phyloP scores from a whole-genome alignment of 2,113 vertebrate species.

The Grantiella picta region DNA sequence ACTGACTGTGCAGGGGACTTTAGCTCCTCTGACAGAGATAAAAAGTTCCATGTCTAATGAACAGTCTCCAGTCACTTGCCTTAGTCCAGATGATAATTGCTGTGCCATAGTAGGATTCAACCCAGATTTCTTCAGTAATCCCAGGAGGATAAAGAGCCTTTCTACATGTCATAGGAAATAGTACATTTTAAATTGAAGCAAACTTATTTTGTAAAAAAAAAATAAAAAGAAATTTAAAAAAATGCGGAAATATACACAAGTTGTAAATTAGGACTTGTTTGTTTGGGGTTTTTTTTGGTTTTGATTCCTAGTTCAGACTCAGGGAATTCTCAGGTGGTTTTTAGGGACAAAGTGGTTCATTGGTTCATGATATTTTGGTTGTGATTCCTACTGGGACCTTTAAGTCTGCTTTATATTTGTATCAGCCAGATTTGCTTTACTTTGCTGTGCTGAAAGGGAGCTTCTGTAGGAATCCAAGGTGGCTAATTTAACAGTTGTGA shows the following conservation, averaged over 20 bases:
- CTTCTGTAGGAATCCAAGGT: background rate
- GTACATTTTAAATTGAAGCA: background rate
- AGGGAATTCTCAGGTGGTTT: conserved; percentile 5
- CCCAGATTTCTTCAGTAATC: background rate
- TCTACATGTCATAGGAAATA: background rate
- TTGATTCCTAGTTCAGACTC: background rate
- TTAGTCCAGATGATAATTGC: background rate
- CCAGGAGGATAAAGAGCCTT: background rate
- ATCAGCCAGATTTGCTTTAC: background rate
- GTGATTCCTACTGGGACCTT: background rate
- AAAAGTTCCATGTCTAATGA: background rate
- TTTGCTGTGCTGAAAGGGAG: background rate
- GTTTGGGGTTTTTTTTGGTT: background rate
- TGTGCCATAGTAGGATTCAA: background rate
- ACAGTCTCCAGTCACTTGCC: background rate
- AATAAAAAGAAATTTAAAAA: background rate
- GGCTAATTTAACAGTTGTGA: background rate
- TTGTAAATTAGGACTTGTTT: background rate
- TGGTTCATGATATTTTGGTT: background rate
- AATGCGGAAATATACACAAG: background rate
- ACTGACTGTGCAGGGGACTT: background rate
- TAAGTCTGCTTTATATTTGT: background rate
- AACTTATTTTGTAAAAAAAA: background rate
- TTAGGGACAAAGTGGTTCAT: background rate
- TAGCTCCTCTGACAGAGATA: background rate